Evolutionary conservation across 2,113 vertebrate species (phyloP).

Genomic region (Sminthopsis crassicaudata): DNA sequence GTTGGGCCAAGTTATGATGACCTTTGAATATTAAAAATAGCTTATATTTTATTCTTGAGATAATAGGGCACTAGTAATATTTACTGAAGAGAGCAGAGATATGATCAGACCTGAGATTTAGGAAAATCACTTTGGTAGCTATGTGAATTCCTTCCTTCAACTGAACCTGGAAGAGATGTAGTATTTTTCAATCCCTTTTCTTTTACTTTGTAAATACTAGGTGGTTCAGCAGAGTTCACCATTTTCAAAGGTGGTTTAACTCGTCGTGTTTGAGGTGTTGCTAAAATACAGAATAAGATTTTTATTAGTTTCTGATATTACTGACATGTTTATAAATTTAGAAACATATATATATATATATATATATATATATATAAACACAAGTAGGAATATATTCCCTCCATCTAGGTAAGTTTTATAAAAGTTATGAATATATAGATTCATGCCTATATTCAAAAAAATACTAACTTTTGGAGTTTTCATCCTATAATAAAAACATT

Average conservation of each 20-base stretch:
- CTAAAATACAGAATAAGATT: conserved; percentile 75
- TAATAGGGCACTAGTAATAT: not conserved
- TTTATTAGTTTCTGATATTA: not conserved
- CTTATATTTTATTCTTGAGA: not conserved
- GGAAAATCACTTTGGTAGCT: not conserved
- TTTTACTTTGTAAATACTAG: not conserved
- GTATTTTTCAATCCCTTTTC: conserved; percentile 61
- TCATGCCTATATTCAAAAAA: not conserved
- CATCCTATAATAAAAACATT: not conserved
- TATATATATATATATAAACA: not conserved
- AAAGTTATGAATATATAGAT: not conserved
- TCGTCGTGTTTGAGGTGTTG: conserved; percentile 80
- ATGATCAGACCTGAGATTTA: not conserved
- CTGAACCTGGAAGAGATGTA: conserved; percentile 26
- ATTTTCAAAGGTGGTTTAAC: conserved; percentile 87
- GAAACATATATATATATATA: not conserved
- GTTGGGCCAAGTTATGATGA: not conserved
- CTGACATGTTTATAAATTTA: not conserved
- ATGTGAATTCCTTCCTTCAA: conserved; percentile 19
- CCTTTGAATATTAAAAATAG: not conserved
- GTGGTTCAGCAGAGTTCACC: conserved; percentile 80
- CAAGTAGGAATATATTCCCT: not conserved
- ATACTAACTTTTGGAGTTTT: not conserved
- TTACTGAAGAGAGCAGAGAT: not conserved
- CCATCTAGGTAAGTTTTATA: not conserved